Evolutionary conservation across 2,888 invertebrate genomes (phyloP), one percentile per base, ranked within the genome.

Genomic region (Kryphioiulus occultus): DNA sequence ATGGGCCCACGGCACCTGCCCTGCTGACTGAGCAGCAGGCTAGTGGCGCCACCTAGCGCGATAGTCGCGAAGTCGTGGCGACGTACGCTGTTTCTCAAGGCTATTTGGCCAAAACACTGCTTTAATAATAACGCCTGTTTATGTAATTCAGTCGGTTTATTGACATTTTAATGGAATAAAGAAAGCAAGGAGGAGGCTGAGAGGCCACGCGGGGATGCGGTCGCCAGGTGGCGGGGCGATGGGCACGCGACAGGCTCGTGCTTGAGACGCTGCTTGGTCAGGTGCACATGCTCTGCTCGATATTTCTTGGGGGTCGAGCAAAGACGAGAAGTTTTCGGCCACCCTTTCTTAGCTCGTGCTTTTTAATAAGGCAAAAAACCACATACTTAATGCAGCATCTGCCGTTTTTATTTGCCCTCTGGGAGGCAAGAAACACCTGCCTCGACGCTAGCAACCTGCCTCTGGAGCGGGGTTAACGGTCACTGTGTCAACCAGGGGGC

Each of bases 291-390:
- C 59, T 59, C 7, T 59, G 59, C 59, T 59, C 59, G 59, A 59
- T n/a, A 59, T 59, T 59, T 59, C 59, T n/a, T 59, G 59, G 59
- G 59, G 59, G 59, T 4, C n/a, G 3, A 59, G n/a, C 0, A 1
- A 59, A 19, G 59, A n/a, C 59, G 22, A 59, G 22, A 22, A n/a
- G 59, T 59, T 59, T 53, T n/a, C n/a, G 7, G 59, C n/a, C n/a
- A 10, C 7, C 59, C 59, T 59, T 7, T 7, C 59, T 59, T n/a
- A n/a, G 59, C 0, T 59, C 9, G 53, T 17, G 5, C 15, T n/a
- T n/a, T 59, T 59, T 59, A n/a, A 59, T 59, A n/a, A 59, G n/a
- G n/a, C 59, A n/a, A 59, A n/a, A n/a, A 59, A 59, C 59, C 59
- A n/a, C n/a, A 59, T n/a, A 59, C n/a, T 59, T 59, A 59, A 59